A percentile compares a stretch with the other conserved stretches of the same genome.
Conservation (phyloP, 2,888 invertebrate species). For the Autographa gamma region DNA sequence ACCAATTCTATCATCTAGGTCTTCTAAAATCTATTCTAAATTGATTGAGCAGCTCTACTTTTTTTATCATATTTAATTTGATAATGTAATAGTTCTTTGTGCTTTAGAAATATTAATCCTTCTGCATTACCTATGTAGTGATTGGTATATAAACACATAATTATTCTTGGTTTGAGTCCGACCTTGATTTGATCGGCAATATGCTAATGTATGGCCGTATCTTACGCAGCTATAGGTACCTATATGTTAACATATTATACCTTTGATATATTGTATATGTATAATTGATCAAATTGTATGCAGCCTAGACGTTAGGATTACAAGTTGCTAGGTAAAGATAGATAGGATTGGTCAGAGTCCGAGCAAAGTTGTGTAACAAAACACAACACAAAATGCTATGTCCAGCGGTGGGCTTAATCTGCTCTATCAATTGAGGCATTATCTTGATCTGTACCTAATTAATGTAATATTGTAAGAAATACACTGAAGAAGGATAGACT, state of each 20-base stretch:
- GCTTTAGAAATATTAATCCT: conserved; percentile 16
- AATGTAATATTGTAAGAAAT: no score
- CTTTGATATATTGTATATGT: conserved; percentile 35
- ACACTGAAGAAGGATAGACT: no score
- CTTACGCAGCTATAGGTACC: conserved; percentile 42
- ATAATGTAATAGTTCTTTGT: neutral
- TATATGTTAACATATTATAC: conserved; percentile 29
- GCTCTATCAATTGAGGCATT: no score
- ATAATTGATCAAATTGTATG: conserved; percentile 49
- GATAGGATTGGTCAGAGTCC: neutral
- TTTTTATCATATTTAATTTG: neutral
- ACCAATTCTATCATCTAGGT: neutral
- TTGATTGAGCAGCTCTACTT: neutral
- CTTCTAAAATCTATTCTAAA: neutral
- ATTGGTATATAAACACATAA: conserved; percentile 28
- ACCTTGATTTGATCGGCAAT: conserved; percentile 72
- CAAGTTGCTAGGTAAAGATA: conserved; percentile 25
- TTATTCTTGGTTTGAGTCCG: conserved; percentile 44
- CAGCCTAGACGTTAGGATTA: conserved; percentile 27
- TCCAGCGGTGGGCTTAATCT: no score
- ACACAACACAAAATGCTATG: neutral
- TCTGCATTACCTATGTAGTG: conserved; percentile 34
- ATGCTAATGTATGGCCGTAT: conserved; percentile 64
- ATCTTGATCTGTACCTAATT: no score
- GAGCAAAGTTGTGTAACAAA: neutral